These are phyloP conservation scores for Punctoribates punctum DNA, from an alignment of 2,888 invertebrate species.

Conservation along the genomic window DNA sequence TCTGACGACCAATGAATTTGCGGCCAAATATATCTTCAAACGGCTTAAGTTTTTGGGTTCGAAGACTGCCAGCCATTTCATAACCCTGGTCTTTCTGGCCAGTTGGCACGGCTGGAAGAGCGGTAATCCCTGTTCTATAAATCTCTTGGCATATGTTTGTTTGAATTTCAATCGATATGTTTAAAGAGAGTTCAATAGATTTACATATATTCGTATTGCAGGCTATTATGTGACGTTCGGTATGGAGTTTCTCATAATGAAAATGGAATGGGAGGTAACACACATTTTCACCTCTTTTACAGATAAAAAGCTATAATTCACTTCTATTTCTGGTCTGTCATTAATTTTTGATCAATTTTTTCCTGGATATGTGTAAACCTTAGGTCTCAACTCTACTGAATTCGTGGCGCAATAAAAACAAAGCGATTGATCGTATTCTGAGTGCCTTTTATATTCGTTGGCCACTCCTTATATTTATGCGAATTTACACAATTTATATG, in stretches of 20 bases:
- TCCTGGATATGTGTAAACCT: neutral
- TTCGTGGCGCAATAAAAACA: slow-evolving; percentile 10
- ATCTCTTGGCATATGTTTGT: too few relatives aligned
- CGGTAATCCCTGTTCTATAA: too few relatives aligned
- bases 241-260: slow-evolving; percentile 82
- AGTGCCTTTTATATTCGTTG: slow-evolving; percentile 36
- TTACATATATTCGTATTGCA: too few relatives aligned
- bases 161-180: too few relatives aligned
- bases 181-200: too few relatives aligned
- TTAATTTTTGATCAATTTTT: neutral
- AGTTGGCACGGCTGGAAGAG: slow-evolving; percentile 93
- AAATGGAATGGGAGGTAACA: slow-evolving; percentile 73
- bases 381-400: slow-evolving; percentile 24
- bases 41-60: slow-evolving; percentile 84
- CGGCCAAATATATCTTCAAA: slow-evolving; percentile 85
- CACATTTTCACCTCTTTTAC: neutral
- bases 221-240: slow-evolving; percentile 83
- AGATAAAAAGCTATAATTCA: neutral
- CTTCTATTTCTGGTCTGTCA: neutral
- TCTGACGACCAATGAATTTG: slow-evolving; percentile 92
- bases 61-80: slow-evolving; percentile 70
- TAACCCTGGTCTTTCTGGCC: slow-evolving; percentile 80
- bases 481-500: slow-evolving; percentile 41
- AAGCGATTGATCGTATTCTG: neutral
- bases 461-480: slow-evolving; percentile 34